Evolutionary conservation across 2,888 invertebrate species (phyloP).

Genomic region (Slavum lentiscoides): DNA sequence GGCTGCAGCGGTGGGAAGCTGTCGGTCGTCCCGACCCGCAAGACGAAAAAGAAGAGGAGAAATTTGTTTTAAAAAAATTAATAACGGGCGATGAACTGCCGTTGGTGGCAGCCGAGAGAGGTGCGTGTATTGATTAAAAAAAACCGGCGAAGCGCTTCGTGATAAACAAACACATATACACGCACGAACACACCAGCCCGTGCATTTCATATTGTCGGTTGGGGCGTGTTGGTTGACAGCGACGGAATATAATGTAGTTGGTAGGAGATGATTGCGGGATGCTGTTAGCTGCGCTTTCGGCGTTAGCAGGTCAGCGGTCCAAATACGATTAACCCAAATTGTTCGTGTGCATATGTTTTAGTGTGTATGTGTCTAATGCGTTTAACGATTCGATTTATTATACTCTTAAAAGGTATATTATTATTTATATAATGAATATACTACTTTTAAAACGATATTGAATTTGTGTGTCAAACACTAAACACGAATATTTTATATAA

Average conservation of each 20-base stretch:
- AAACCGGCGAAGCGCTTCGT: conserved; percentile 4
- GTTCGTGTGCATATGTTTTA: not conserved
- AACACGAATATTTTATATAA: too few species aligned
- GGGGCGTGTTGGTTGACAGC: not conserved
- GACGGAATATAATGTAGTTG: not conserved
- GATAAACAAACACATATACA: conserved; percentile 38
- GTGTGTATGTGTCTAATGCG: not conserved
- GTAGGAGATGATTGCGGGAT: not conserved
- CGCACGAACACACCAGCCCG: not conserved
- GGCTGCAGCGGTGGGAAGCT: not conserved
- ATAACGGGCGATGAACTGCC: not conserved
- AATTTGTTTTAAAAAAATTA: not conserved
- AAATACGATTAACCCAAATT: conserved; percentile 36
- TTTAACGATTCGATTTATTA: not conserved
- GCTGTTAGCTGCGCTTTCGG: not conserved
- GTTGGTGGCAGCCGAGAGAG: not conserved
- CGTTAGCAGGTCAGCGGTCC: not conserved
- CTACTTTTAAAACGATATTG: too few species aligned
- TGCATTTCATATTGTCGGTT: too few species aligned
- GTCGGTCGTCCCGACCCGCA: not conserved
- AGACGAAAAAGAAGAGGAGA: not conserved
- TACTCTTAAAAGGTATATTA: too few species aligned
- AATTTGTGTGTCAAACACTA: too few species aligned
- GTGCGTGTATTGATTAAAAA: conserved; percentile 49
- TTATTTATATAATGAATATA: too few species aligned